Evolutionary conservation across 2,113 vertebrate species (phyloP).

Genomic region (Narcine bancroftii): DNA sequence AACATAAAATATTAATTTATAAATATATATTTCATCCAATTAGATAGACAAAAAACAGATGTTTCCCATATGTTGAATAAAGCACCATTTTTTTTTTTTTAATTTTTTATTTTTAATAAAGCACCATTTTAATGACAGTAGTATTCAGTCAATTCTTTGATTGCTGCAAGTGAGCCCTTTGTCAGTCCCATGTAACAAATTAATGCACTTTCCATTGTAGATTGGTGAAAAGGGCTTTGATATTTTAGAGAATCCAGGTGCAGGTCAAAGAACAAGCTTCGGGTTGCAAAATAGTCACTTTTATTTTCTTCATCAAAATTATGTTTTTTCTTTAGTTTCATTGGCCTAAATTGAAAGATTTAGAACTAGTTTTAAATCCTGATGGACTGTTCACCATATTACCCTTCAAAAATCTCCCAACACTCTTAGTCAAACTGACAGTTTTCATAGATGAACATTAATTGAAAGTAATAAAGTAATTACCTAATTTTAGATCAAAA

Average conservation of each 20-base stretch:
- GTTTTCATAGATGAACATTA: background rate
- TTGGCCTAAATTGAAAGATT: slow-evolving; percentile 18
- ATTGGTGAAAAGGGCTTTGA: background rate
- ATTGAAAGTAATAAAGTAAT: background rate
- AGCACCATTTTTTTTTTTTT: background rate
- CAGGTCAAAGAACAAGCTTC: background rate
- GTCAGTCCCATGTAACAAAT: slow-evolving; percentile 17
- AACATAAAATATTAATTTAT: background rate
- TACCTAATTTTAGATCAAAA: background rate
- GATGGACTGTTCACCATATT: background rate
- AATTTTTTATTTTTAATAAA: background rate
- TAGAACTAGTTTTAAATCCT: slow-evolving; percentile 28
- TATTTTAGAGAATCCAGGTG: background rate
- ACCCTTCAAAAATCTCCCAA: background rate
- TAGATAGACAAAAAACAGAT: slow-evolving; percentile 9
- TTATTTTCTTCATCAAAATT: slow-evolving; percentile 1
- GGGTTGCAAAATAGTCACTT: slow-evolving; percentile 1
- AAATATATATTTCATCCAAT: background rate
- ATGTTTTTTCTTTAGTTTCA: background rate
- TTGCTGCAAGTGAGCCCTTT: background rate
- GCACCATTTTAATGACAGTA: slow-evolving; percentile 27
- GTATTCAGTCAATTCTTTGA: slow-evolving; percentile 24
- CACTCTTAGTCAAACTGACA: background rate
- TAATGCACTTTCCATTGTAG: background rate
- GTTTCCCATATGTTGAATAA: background rate